phyloP scores from a whole-genome alignment of 2,113 vertebrate genomes.

The human (Homo sapiens) region DNA sequence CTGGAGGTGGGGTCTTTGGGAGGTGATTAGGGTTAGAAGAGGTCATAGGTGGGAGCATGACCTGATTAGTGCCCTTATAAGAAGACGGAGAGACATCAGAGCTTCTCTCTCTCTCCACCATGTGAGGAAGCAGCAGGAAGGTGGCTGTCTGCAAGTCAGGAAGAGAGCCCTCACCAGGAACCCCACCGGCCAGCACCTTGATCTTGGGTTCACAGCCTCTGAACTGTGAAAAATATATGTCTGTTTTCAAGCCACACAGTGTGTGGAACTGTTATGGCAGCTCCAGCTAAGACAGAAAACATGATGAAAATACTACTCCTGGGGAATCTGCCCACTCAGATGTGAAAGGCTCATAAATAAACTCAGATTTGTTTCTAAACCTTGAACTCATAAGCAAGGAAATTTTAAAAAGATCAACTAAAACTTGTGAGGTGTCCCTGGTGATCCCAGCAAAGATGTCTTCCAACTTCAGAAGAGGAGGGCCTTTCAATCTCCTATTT shows the following conservation, averaged over 20 bases:
- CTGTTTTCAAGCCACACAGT: too few relatives aligned
- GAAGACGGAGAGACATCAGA: not conserved
- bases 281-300: not conserved
- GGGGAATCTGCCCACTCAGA: slow-evolving; percentile 75
- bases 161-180: not conserved
- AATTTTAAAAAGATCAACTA: slow-evolving; percentile 54
- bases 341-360: slow-evolving; percentile 62
- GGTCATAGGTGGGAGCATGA: too few relatives aligned
- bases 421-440: slow-evolving; percentile 67
- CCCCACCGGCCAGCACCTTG: not conserved
- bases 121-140: not conserved
- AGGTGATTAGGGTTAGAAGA: not conserved
- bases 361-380: slow-evolving; percentile 73
- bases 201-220: not conserved
- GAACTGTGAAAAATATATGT: not conserved
- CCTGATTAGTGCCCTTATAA: not conserved
- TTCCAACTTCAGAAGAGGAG: slow-evolving; percentile 28
- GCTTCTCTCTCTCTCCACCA: not conserved
- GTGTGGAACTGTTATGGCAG: not conserved
- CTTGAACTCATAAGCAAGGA: slow-evolving; percentile 54
- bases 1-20: not conserved
- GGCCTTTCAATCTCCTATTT: slow-evolving; percentile 27
- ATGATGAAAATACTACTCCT: slow-evolving; percentile 29
- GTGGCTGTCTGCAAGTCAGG: accelerated
- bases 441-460: slow-evolving; percentile 27